Percentiles rank a stretch among this genome's conserved stretches.
Evolutionary conservation across 2,888 invertebrate species (phyloP).

Genomic region (Oligia strigilis): DNA sequence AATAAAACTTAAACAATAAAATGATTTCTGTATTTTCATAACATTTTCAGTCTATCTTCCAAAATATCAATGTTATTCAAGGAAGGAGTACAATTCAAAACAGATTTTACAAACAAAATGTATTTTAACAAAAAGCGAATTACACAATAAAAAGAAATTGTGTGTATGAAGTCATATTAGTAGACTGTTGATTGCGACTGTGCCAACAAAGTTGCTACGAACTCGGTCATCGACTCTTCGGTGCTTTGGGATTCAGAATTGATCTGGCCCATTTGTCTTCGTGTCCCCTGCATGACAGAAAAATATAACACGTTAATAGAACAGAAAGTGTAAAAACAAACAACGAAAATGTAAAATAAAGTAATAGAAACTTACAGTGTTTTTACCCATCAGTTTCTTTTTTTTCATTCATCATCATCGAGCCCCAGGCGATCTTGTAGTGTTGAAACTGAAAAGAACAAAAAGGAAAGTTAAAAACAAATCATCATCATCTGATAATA

Average conservation of each 20-base stretch:
- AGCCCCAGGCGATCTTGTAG: conserved; percentile 47
- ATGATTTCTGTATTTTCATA: neutral
- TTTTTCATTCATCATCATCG: conserved; percentile 20
- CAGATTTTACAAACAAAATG: neutral
- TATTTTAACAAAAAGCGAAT: too few relatives aligned
- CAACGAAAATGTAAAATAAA: neutral
- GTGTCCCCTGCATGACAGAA: conserved; percentile 15
- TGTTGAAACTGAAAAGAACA: conserved; percentile 57
- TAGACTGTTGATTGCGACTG: neutral
- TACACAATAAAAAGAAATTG: too few relatives aligned
- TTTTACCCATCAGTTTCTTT: conserved; percentile 10
- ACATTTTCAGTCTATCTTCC: too few relatives aligned
- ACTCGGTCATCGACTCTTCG: conserved; percentile 1
- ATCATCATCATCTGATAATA: too few relatives aligned
- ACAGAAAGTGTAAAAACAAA: neutral
- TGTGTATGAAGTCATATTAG: neutral
- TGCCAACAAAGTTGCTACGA: conserved; percentile 6
- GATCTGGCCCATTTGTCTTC: neutral
- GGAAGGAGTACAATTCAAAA: neutral
- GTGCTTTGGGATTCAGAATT: conserved; percentile 27
- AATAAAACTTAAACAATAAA: neutral
- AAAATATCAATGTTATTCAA: too few relatives aligned
- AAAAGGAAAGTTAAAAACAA: too few relatives aligned
- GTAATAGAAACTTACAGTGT: conserved; percentile 19
- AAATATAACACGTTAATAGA: neutral